Conservation (phyloP, 2,113 vertebrate genomes). For the Atlantisia rogersi region DNA sequence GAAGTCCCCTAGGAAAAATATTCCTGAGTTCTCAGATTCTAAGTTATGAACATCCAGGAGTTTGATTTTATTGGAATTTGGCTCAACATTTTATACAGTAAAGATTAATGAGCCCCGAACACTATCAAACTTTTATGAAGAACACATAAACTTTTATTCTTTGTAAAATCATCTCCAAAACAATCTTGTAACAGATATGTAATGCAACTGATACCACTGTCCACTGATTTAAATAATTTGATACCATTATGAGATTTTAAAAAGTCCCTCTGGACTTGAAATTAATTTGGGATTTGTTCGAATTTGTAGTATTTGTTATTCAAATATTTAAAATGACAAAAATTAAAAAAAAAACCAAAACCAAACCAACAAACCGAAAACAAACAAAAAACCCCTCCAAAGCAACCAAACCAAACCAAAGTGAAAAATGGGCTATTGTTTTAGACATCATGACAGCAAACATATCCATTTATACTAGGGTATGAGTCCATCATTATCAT, state of each 20-base stretch:
- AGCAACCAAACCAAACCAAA: neutral
- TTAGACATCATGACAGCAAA: neutral
- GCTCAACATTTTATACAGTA: neutral
- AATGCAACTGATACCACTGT: neutral
- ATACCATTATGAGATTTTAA: neutral
- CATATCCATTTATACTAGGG: accelerated
- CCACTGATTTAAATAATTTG: neutral
- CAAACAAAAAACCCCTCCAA: no score
- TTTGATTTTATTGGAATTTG: neutral
- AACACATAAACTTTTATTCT: neutral
- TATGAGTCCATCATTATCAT: neutral
- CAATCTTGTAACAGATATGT: neutral
- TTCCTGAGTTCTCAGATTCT: neutral
- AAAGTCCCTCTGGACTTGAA: neutral
- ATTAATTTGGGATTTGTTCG: neutral
- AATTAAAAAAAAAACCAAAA: no score
- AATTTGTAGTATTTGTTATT: neutral
- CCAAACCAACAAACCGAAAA: no score
- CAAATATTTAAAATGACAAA: neutral
- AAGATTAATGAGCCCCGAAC: neutral
- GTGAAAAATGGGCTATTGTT: neutral
- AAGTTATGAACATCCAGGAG: neutral
- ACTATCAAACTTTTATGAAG: neutral
- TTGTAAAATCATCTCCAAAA: neutral
- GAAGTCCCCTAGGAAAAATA: neutral